phyloP scores from a whole-genome alignment of 2,797 vertebrate genomes.

The Microctenopoma lineatum region DNA sequence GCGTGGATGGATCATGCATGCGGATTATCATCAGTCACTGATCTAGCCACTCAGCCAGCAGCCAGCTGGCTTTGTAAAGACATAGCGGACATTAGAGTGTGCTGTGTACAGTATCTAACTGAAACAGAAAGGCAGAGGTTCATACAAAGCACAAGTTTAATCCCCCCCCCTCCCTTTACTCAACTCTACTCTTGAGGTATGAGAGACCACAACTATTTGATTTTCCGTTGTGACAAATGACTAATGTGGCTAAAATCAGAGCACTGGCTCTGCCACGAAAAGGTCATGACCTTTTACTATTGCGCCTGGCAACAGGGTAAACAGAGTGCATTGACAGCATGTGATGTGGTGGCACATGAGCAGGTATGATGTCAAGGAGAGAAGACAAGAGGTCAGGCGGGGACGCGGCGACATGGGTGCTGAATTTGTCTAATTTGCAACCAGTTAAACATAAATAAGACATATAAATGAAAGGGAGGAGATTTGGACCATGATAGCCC shows the following conservation, averaged over 20 bases:
- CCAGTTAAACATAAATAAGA: background rate
- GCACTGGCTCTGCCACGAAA: slow-evolving; percentile 22
- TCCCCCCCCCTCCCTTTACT: background rate
- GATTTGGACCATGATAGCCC: background rate
- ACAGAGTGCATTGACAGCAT: slow-evolving; percentile 8
- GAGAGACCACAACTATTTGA: slow-evolving; percentile 24
- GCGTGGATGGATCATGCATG: slow-evolving; percentile 52
- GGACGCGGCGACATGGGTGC: background rate
- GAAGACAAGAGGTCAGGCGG: background rate
- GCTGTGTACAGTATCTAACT: background rate
- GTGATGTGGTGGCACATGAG: background rate
- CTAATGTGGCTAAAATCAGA: slow-evolving; percentile 33
- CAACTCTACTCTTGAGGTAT: background rate
- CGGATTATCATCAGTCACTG: slow-evolving; percentile 37
- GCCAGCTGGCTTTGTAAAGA: slow-evolving; percentile 53
- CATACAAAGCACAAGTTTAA: slow-evolving; percentile 9
- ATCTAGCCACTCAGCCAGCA: slow-evolving; percentile 58
- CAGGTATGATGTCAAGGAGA: background rate
- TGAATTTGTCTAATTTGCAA: background rate
- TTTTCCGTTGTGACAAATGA: slow-evolving; percentile 37
- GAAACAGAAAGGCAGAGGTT: slow-evolving; percentile 15
- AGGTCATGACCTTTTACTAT: slow-evolving; percentile 40
- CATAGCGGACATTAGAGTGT: slow-evolving; percentile 11
- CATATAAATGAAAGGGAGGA: background rate
- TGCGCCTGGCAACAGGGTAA: slow-evolving; percentile 15